Evolutionary conservation across 2,888 invertebrate species (phyloP), one percentile per base, ranked within the genome.

Genomic region (Furcula furcula): DNA sequence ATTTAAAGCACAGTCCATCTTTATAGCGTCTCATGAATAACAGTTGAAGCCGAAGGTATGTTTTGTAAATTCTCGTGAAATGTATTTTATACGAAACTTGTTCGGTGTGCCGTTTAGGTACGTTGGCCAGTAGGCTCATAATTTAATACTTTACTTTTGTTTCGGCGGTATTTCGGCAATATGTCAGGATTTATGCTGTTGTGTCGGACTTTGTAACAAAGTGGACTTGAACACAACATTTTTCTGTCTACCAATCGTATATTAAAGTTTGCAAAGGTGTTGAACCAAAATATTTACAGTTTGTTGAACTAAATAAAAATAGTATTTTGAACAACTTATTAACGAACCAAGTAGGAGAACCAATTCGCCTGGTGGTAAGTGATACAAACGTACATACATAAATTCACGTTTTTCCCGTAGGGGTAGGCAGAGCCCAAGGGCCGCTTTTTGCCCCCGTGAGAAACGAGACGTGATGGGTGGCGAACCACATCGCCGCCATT

Each of bases 1-100:
- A 52, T 52, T 49, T 50, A 54, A 54, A 40, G 36, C 42, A 21
- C 34, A 42, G 46, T 49, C 34, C 29, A 25, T 54, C 46, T 42
- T 46, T 52, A 49, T 48, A 29, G 34, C 31, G 34, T 29, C 41
- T 41, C 51, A 53, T 51, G 49, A 51, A 51, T 48, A 48, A 53
- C 36, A 34, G 29, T 48, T 37, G 40, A 36, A 48, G 9, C 3
- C 10, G n/a, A 27, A 15, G 15, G 12, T 19, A 36, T 44, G 49
- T 51, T 51, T 47, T 51, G 40, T 48, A 50, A 47, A 47, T 38
- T 48, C 27, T 31, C 22, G 15, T 15, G 26, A 38, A 37, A 39
- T 32, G 14, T 20, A 16, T 31, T 38, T 29, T 29, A n/a, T 21
- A 25, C 7, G 25, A 7, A 12, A 25, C 25, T 25, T 15, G 27